These are phyloP conservation scores for Alsophila aescularia DNA, from an alignment of 2,888 invertebrate genomes.

Conservation along the genomic window DNA sequence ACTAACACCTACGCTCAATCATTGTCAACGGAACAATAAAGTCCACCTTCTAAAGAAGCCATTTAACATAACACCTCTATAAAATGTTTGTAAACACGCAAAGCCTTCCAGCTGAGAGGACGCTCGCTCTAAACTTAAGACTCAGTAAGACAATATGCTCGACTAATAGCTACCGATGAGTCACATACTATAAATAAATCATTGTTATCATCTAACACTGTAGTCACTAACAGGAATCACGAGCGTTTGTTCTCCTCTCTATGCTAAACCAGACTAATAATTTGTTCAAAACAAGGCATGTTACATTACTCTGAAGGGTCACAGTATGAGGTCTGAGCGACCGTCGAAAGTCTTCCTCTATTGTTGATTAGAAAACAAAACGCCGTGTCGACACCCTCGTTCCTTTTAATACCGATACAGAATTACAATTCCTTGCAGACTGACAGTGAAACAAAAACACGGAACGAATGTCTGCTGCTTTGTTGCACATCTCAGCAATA, in stretches of 20 bases:
- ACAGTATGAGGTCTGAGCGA: conserved; percentile 71
- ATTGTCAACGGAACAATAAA: conserved; percentile 68
- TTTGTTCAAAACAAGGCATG: conserved; percentile 78
- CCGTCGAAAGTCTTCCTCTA: conserved; percentile 59
- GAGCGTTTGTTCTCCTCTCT: conserved; percentile 71
- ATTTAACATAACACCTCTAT: conserved; percentile 80
- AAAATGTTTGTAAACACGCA: conserved; percentile 83
- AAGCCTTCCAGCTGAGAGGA: conserved; percentile 75
- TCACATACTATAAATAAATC: conserved; percentile 79
- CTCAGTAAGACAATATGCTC: conserved; percentile 68
- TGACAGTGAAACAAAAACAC: conserved; percentile 68
- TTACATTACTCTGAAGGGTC: conserved; percentile 68
- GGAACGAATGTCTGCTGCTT: conserved; percentile 68
- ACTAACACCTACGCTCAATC: conserved; percentile 56
- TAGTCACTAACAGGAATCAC: conserved; percentile 76
- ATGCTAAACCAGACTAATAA: conserved; percentile 83
- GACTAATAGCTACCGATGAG: conserved; percentile 77
- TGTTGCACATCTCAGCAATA: conserved; percentile 60
- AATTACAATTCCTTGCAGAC: conserved; percentile 67
- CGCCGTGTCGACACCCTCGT: conserved; percentile 81
- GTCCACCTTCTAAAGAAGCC: conserved; percentile 76
- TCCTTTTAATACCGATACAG: conserved; percentile 66
- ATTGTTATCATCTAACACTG: conserved; percentile 55
- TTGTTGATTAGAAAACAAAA: conserved; percentile 80
- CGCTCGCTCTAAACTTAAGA: conserved; percentile 45